Conservation (phyloP, 2,888 invertebrate species). For the Nemotelus nigrinus region DNA sequence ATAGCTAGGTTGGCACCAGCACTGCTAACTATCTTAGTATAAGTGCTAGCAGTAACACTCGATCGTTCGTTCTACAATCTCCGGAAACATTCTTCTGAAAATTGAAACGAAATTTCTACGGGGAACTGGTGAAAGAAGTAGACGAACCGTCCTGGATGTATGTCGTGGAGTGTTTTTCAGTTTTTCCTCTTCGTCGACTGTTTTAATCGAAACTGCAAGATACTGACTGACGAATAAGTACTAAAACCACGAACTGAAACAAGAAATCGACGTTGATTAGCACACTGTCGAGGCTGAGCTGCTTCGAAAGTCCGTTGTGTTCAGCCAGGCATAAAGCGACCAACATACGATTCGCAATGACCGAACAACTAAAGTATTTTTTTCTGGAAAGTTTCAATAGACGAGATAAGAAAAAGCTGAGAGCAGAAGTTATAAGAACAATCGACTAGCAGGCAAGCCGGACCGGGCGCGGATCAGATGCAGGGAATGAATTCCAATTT, state of each 20-base stretch:
- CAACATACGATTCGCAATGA: slow-evolving; percentile 33
- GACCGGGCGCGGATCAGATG: neutral
- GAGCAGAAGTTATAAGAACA: slow-evolving; percentile 13
- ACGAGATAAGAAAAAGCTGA: slow-evolving; percentile 9
- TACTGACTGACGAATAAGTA: slow-evolving; percentile 22
- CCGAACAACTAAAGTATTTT: slow-evolving; percentile 27
- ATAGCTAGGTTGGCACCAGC: neutral
- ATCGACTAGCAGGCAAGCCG: slow-evolving; percentile 10
- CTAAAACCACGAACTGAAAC: slow-evolving; percentile 44
- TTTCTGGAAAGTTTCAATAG: slow-evolving; percentile 40
- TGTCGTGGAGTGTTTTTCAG: neutral
- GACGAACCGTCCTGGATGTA: neutral
- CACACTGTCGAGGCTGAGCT: slow-evolving; percentile 9
- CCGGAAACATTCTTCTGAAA: slow-evolving; percentile 17
- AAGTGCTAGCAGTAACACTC: neutral
- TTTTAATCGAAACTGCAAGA: slow-evolving; percentile 33
- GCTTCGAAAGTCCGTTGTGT: slow-evolving; percentile 43
- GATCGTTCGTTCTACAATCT: slow-evolving; percentile 18
- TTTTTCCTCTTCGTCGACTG: neutral
- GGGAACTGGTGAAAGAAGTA: neutral
- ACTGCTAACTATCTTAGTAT: neutral
- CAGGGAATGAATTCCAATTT: neutral
- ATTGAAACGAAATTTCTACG: slow-evolving; percentile 5
- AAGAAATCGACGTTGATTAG: slow-evolving; percentile 38
- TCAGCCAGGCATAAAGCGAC: slow-evolving; percentile 37